phyloP scores from a whole-genome alignment of 2,888 invertebrate species.

The Linnaemya tessellans region DNA sequence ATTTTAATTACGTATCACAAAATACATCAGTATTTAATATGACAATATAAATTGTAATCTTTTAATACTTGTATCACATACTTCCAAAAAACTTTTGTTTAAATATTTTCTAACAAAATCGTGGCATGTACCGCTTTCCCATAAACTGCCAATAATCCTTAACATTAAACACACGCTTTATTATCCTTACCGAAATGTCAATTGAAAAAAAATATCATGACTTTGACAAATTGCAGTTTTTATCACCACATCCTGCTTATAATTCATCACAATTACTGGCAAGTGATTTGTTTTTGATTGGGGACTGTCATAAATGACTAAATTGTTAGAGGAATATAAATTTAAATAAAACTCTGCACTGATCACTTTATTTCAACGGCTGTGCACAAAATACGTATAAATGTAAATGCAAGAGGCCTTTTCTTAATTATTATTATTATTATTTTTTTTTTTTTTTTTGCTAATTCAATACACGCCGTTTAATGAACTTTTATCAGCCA shows the following conservation, averaged over 20 bases:
- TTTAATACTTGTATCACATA: neutral
- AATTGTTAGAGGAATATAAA: constrained; percentile 54
- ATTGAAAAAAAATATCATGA: constrained; percentile 2
- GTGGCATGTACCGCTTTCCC: neutral
- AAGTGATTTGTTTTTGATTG: constrained; percentile 41
- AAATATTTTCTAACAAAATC: neutral
- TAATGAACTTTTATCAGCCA: constrained; percentile 66
- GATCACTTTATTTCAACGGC: constrained; percentile 53
- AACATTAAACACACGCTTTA: constrained; percentile 6
- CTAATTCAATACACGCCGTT: constrained; percentile 59
- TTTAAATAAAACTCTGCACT: constrained; percentile 34
- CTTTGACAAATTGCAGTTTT: constrained; percentile 50
- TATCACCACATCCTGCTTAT: constrained; percentile 60
- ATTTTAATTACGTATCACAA: no score
- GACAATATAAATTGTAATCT: neutral
- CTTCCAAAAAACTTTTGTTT: no score
- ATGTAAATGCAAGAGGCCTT: neutral
- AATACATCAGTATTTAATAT: no score
- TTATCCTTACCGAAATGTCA: constrained; percentile 15
- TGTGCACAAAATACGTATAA: neutral
- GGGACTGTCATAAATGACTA: constrained; percentile 57
- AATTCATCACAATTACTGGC: constrained; percentile 53
- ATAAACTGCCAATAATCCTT: neutral
- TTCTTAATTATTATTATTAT: neutral
- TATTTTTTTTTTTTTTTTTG: constrained; percentile 33